Evolutionary conservation across 2,888 invertebrate species (phyloP), one percentile per base, ranked within the genome.

Genomic region (Tyria jacobaeae): DNA sequence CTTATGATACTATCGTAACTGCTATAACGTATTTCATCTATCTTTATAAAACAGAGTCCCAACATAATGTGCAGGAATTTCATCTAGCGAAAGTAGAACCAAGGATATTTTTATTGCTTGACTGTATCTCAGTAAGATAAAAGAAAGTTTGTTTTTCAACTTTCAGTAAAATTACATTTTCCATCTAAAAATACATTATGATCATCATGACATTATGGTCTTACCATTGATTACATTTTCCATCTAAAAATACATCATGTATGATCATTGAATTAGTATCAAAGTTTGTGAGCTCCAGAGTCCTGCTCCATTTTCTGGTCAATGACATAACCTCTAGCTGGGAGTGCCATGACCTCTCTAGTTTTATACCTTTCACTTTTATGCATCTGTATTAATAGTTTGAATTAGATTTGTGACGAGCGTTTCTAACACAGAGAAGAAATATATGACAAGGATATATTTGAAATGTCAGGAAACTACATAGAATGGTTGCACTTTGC

Each of bases 221-320:
- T n/a, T n/a, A n/a, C n/a, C n/a, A n/a, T n/a, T n/a, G n/a, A 44
- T 41, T 17, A 7, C 17, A 17, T 44, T 9, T 21, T 44, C 44
- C 4, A 6, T 35, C 24, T 35, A 2, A 51, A 24, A 24, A 35
- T 5, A 35, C 6, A 21, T 4, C 14, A 51, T 14, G 27, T 21
- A 7, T 9, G 15, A 35, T 10, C 12, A 44, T 17, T 21, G 21
- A 21, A 4, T 35, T 51, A 15, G 14, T 39, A 39, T 53, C n/a
- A 4, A 10, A 27, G 37, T n/a, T 53, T 27, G 27, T 17, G 54
- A 60, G 7, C 53, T 56, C 48, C 25, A 2, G 47, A 27, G 57
- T 48, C 15, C 24, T 14, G 10, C 15, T 17, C 58, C 34, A 66
- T 66, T 68, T 60, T 57, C 54, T 62, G 69, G 66, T 63, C 62